Percentiles rank a stretch among this genome's conserved stretches.
Evolutionary conservation across 23 tunicate species (phyloP).

Genomic region (Trididemnum clinides): DNA sequence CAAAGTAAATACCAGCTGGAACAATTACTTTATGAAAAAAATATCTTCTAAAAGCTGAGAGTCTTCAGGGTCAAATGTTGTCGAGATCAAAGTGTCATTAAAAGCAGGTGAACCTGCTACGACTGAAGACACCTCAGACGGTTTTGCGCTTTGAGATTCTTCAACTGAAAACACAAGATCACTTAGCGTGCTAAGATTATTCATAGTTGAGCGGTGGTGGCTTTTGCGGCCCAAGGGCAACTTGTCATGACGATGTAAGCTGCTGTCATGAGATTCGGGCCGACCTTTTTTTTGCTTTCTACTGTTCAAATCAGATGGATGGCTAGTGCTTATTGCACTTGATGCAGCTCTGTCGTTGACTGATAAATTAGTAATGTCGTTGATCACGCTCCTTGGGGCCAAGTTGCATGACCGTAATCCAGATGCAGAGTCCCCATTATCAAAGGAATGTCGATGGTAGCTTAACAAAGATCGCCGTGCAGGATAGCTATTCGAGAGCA

Average conservation of each 20-base stretch:
- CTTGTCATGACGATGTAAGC: too few relatives aligned
- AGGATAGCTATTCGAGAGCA: neutral
- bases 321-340: neutral
- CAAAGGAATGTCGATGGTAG: neutral
- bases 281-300: neutral
- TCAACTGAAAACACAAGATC: conserved; percentile 37
- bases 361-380: neutral
- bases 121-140: neutral
- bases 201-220: conserved; percentile 23
- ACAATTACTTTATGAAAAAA: conserved; percentile 45
- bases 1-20: too few relatives aligned
- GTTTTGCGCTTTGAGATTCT: neutral
- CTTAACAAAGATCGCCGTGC: neutral
- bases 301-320: neutral
- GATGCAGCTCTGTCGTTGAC: neutral
- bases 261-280: neutral
- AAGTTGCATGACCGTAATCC: too few relatives aligned
- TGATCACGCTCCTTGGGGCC: too few relatives aligned
- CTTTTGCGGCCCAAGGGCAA: neutral
- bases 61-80: conserved; percentile 54
- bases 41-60: conserved; percentile 47
- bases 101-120: neutral
- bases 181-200: conserved; percentile 45
- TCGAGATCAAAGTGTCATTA: conserved; percentile 7
- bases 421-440: too few relatives aligned